These are phyloP conservation scores for Perca flavescens DNA, from an alignment of 2,113 vertebrate genomes.

Conservation along the genomic window DNA sequence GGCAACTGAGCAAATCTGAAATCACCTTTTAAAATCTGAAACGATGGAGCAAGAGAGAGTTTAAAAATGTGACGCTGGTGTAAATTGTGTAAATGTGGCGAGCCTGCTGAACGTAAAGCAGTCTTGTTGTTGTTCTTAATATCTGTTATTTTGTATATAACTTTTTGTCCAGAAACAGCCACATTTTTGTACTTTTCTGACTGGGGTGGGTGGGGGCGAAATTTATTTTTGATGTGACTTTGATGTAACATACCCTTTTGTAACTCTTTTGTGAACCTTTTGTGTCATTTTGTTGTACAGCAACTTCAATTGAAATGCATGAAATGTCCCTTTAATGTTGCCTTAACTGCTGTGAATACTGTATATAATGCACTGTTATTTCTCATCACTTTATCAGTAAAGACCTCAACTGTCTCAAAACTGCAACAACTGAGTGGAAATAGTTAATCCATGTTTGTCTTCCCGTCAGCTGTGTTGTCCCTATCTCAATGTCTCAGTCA, in stretches of 20 bases:
- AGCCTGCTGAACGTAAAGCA: slow-evolving; percentile 79
- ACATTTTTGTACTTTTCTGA: slow-evolving; percentile 85
- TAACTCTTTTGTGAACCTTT: slow-evolving; percentile 80
- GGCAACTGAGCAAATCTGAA: slow-evolving; percentile 68
- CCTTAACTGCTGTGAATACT: slow-evolving; percentile 84
- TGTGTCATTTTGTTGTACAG: slow-evolving; percentile 82
- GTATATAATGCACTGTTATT: slow-evolving; percentile 77
- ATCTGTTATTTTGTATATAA: slow-evolving; percentile 52
- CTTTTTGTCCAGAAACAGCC: slow-evolving; percentile 52
- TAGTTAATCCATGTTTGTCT: too few relatives aligned
- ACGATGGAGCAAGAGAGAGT: neutral
- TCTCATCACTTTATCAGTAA: slow-evolving; percentile 83
- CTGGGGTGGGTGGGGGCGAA: slow-evolving; percentile 71
- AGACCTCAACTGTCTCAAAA: slow-evolving; percentile 73
- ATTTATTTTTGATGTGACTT: slow-evolving; percentile 78
- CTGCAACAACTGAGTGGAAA: neutral
- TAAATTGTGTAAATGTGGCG: slow-evolving; percentile 56
- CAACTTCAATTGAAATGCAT: slow-evolving; percentile 79
- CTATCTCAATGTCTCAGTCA: too few relatives aligned
- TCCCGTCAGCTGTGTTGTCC: too few relatives aligned
- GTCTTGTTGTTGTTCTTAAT: slow-evolving; percentile 72
- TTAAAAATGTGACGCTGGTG: slow-evolving; percentile 31
- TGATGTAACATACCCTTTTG: slow-evolving; percentile 85
- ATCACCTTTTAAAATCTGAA: slow-evolving; percentile 31
- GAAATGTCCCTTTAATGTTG: slow-evolving; percentile 74